Percentiles rank a stretch among this genome's conserved stretches.
Evolutionary conservation across 2,888 invertebrate genomes (phyloP).

Genomic region (Leptinotarsa tumamoca): DNA sequence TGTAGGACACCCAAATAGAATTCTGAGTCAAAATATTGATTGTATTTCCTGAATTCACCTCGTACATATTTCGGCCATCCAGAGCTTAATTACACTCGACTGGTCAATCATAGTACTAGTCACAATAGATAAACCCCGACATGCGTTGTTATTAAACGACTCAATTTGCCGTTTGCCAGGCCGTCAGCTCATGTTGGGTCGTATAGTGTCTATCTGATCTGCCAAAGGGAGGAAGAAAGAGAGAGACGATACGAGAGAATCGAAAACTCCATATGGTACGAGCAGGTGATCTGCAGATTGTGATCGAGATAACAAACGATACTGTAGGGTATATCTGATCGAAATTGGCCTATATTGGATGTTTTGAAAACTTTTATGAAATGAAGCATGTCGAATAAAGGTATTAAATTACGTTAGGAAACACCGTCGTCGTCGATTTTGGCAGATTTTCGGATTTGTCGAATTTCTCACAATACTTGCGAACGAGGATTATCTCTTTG

Average conservation of each 20-base stretch:
- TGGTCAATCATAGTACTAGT: slow-evolving; percentile 54
- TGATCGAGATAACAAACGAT: slow-evolving; percentile 47
- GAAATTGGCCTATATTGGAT: slow-evolving; percentile 45
- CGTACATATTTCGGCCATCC: neutral
- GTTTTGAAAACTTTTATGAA: slow-evolving; percentile 42
- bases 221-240: neutral
- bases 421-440: slow-evolving; percentile 21
- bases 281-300: slow-evolving; percentile 47
- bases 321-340: slow-evolving; percentile 42
- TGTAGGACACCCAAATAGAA: too few species aligned
- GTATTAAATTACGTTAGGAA: slow-evolving; percentile 37
- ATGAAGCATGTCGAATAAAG: slow-evolving; percentile 37
- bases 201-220: slow-evolving; percentile 33
- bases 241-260: neutral
- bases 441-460: slow-evolving; percentile 35
- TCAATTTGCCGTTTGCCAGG: slow-evolving; percentile 49
- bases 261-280: slow-evolving; percentile 40
- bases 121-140: slow-evolving; percentile 49
- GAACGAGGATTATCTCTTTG: slow-evolving; percentile 13
- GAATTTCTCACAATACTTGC: slow-evolving; percentile 19
- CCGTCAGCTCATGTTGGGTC: slow-evolving; percentile 42
- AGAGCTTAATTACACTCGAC: slow-evolving; percentile 45
- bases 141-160: slow-evolving; percentile 51
- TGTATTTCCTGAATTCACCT: slow-evolving; percentile 8
- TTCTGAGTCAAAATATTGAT: neutral